Evolutionary conservation across 2,888 invertebrate genomes (phyloP).

Genomic region (Microctonus brassicae): DNA sequence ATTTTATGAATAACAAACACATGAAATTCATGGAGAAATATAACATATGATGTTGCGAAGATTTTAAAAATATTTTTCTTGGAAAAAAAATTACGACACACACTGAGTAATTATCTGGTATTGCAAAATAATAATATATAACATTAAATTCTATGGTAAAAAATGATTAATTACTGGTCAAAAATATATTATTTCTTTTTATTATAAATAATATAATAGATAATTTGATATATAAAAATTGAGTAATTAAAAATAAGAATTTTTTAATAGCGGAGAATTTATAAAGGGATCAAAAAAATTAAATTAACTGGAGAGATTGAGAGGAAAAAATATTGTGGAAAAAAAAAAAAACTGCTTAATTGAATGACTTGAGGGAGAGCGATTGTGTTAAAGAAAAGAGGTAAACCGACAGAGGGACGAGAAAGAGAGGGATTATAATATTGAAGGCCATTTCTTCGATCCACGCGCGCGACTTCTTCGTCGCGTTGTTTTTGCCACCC

Average conservation of each 20-base stretch:
- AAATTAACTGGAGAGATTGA: too few relatives aligned
- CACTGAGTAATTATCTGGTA: not conserved
- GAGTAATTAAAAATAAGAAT: not conserved
- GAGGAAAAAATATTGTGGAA: too few relatives aligned
- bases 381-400: conserved; percentile 9
- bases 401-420: not conserved
- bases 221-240: not conserved
- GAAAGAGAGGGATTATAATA: not conserved
- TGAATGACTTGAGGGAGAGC: conserved; percentile 28
- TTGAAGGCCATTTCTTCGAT: conserved; percentile 21
- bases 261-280: too few relatives aligned
- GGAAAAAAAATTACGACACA: not conserved
- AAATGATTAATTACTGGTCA: not conserved
- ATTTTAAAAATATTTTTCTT: not conserved
- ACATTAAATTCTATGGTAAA: not conserved
- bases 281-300: too few relatives aligned
- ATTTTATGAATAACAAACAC: conserved; percentile 1
- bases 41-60: too few relatives aligned
- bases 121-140: not conserved
- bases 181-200: not conserved
- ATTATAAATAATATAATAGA: not conserved
- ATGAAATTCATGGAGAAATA: too few relatives aligned
- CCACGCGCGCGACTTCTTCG: conserved; percentile 11
- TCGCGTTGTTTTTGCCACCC: conserved; percentile 4
- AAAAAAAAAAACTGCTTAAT: conserved; percentile 23